A percentile compares a stretch with the other conserved stretches of the same genome.
phyloP scores from a whole-genome alignment of 2,797 vertebrate genomes.

The Sebastes nivosus region DNA sequence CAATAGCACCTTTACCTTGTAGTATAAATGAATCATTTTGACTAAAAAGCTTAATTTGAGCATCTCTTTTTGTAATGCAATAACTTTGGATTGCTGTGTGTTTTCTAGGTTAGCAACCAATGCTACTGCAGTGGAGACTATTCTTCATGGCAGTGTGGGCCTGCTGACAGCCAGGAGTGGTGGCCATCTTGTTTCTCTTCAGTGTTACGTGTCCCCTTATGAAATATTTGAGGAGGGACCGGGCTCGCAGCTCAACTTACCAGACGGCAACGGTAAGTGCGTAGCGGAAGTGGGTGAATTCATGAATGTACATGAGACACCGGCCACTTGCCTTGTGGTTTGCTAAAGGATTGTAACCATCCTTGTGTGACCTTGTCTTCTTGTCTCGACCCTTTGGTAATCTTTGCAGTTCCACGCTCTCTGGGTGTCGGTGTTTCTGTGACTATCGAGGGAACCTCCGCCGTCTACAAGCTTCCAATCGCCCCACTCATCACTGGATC shows the following conservation, averaged over 20 bases:
- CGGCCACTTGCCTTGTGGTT: not conserved
- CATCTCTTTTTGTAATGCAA: not conserved
- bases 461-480: conserved; percentile 95
- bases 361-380: not conserved
- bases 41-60: not conserved
- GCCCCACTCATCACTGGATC: conserved; percentile 97
- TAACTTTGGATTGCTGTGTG: conserved; percentile 21
- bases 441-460: conserved; percentile 92
- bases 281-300: not conserved
- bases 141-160: conserved; percentile 96
- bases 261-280: conserved; percentile 87
- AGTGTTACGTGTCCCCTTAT: conserved; percentile 97
- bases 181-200: conserved; percentile 94
- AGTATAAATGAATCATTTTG: not conserved
- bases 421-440: conserved; percentile 93
- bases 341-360: not conserved
- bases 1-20: not conserved
- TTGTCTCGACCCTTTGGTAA: not conserved
- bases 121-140: conserved; percentile 92
- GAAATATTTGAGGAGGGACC: conserved; percentile 91
- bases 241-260: conserved; percentile 86
- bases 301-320: not conserved
- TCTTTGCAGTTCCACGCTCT: conserved; percentile 86
- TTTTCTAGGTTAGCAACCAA: conserved; percentile 94
- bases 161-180: conserved; percentile 94